Conservation (phyloP, 2,797 vertebrate species). For the Pempheris klunzingeri region DNA sequence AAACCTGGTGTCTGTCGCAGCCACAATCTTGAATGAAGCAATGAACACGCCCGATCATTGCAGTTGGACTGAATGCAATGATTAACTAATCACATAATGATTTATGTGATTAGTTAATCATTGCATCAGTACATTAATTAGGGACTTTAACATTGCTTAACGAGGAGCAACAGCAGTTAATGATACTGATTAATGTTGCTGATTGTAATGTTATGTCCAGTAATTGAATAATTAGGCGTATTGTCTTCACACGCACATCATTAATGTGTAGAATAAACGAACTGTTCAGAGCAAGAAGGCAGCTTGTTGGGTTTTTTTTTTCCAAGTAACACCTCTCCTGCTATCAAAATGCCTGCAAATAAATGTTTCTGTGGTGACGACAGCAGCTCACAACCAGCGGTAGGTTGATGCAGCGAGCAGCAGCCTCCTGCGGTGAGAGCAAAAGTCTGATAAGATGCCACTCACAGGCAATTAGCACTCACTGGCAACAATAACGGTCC, state of each 20-base stretch:
- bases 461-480: slow-evolving; percentile 54
- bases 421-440: slow-evolving; percentile 41
- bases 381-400: slow-evolving; percentile 49
- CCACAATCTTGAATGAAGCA: no score
- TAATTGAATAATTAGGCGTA: neutral
- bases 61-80: no score
- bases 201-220: neutral
- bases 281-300: neutral
- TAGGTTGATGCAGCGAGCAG: slow-evolving; percentile 40
- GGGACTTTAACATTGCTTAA: neutral
- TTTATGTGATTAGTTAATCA: no score
- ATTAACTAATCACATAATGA: slow-evolving; percentile 9
- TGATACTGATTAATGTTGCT: neutral
- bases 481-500: slow-evolving; percentile 28
- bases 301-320: neutral
- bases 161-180: slow-evolving; percentile 11
- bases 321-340: neutral
- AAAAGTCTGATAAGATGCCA: slow-evolving; percentile 53
- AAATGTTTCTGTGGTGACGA: slow-evolving; percentile 28
- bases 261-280: neutral
- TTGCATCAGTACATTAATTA: no score
- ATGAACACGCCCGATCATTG: no score
- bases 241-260: neutral
- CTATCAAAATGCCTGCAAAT: slow-evolving; percentile 10
- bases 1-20: no score